Evolutionary conservation across 1,140 invertebrate genomes (phyloP).

Genomic region (Piezodorus guildinii): DNA sequence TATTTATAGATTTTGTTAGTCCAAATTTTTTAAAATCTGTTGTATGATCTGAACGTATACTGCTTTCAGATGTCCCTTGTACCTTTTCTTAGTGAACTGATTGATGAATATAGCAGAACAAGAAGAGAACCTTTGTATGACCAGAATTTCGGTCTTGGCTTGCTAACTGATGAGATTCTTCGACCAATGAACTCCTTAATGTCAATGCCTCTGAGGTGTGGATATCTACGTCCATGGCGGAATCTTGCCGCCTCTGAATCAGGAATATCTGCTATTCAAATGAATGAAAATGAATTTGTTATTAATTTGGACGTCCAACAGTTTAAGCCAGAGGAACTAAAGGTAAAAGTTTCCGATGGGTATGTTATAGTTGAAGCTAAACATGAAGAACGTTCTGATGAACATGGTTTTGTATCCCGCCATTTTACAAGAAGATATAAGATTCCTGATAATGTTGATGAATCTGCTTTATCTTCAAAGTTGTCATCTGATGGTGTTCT

Average conservation of each 20-base stretch:
- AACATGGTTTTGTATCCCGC: constrained; percentile 48
- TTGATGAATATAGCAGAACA: constrained; percentile 17
- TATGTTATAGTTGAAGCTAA: constrained; percentile 55
- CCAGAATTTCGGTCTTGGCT: constrained; percentile 18
- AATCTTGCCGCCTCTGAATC: not conserved
- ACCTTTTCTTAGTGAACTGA: constrained; percentile 16
- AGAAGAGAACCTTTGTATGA: constrained; percentile 2
- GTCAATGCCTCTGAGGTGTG: constrained; percentile 9
- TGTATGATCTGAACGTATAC: too few species aligned
- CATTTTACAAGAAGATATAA: constrained; percentile 52
- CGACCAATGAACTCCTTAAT: not conserved
- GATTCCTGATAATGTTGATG: constrained; percentile 47
- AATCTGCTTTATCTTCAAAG: constrained; percentile 44
- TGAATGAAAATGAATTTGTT: constrained; percentile 29
- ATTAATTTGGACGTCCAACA: constrained; percentile 60
- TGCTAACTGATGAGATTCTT: constrained; percentile 3
- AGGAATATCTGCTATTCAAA: constrained; percentile 11
- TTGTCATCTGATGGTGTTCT: constrained; percentile 50
- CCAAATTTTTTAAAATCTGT: too few species aligned
- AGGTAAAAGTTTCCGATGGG: constrained; percentile 54
- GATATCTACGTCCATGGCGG: constrained; percentile 22
- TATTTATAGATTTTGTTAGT: too few species aligned
- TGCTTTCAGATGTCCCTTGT: constrained; percentile 21
- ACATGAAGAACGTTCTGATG: constrained; percentile 52
- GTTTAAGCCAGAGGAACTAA: constrained; percentile 69